These are phyloP conservation scores for Trichonephila inaurata DNA, from an alignment of 1,140 invertebrate genomes.

Conservation along the genomic window DNA sequence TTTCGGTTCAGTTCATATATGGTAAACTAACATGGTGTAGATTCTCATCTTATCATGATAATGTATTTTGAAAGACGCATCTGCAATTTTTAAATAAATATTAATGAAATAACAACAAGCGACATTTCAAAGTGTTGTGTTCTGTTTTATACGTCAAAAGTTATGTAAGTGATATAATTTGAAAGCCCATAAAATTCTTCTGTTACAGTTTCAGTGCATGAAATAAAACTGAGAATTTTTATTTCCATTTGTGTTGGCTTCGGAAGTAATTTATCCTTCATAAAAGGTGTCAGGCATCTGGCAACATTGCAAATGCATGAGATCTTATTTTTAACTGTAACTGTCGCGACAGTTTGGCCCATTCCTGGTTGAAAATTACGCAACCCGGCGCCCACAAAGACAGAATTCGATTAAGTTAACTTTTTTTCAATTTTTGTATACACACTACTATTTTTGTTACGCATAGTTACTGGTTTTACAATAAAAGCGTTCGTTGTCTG, in stretches of 20 bases:
- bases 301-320: background rate
- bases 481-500: background rate
- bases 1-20: too few species aligned
- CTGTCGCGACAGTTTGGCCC: slow-evolving; percentile 12
- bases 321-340: background rate
- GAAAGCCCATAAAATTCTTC: background rate
- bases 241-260: background rate
- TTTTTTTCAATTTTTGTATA: background rate
- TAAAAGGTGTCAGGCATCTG: background rate
- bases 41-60: too few species aligned
- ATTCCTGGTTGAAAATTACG: background rate
- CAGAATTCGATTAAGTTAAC: background rate
- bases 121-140: too few species aligned
- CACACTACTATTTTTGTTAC: background rate
- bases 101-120: too few species aligned
- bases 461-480: background rate
- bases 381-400: background rate
- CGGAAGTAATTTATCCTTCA: background rate
- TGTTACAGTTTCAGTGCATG: background rate
- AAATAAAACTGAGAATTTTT: background rate
- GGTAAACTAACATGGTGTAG: too few species aligned
- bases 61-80: too few species aligned
- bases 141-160: too few species aligned
- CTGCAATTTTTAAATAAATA: too few species aligned
- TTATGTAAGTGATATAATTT: background rate